phyloP scores from a whole-genome alignment of 2,888 invertebrate genomes.

The Rotaria magnacalcarata region DNA sequence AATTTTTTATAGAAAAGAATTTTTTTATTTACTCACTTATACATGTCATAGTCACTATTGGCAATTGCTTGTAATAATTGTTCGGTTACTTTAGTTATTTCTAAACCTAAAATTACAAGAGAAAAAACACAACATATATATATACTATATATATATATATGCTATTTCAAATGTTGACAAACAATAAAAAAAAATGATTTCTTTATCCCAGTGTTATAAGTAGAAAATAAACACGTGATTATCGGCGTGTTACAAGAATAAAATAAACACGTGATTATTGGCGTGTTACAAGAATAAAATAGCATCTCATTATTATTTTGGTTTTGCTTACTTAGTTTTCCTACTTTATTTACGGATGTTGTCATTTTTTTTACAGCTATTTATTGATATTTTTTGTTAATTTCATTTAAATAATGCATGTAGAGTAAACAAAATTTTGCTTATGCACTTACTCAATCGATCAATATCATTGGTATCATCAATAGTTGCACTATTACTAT shows the following conservation, averaged over 20 bases:
- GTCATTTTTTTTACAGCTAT: neutral
- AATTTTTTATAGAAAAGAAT: neutral
- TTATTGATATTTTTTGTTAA: neutral
- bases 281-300: neutral
- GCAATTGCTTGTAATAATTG: slow-evolving; percentile 93
- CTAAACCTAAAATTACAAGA: slow-evolving; percentile 67
- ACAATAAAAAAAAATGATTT: neutral
- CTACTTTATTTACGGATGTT: neutral
- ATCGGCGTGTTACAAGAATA: neutral
- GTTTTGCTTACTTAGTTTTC: neutral
- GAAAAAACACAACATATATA: neutral
- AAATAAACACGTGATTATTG: neutral
- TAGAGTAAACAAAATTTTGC: neutral
- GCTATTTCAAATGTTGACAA: too few relatives aligned
- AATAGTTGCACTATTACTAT: slow-evolving; percentile 82
- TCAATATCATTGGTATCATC: slow-evolving; percentile 66
- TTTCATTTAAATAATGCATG: neutral
- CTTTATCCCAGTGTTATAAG: neutral
- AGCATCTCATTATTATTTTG: neutral
- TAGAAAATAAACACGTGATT: neutral
- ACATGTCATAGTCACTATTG: slow-evolving; percentile 88
- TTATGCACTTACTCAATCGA: neutral
- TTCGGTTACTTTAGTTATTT: slow-evolving; percentile 97
- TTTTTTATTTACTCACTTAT: neutral
- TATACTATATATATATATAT: neutral